Conservation (phyloP, 2,113 vertebrate species). For the Tyto alba region DNA sequence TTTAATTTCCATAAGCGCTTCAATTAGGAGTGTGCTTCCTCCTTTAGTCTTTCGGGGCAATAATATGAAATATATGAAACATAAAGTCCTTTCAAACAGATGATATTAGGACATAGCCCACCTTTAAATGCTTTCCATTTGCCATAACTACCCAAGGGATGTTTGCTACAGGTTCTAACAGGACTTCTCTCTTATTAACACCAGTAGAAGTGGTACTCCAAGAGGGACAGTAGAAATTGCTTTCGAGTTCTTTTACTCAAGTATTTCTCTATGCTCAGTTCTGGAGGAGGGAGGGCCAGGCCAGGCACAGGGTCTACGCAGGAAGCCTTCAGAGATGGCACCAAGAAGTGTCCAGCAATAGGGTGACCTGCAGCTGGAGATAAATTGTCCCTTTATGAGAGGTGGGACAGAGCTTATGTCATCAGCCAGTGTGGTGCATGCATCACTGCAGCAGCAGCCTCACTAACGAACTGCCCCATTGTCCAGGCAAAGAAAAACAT, state of each 20-base stretch:
- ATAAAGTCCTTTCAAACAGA: neutral
- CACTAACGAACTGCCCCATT: neutral
- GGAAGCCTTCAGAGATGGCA: neutral
- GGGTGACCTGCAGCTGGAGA: neutral
- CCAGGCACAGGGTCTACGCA: neutral
- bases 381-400: neutral
- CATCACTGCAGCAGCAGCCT: neutral
- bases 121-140: neutral
- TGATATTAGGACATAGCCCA: neutral
- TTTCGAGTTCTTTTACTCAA: neutral
- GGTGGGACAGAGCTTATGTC: neutral
- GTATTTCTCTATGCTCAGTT: neutral
- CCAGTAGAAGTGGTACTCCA: neutral
- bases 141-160: neutral
- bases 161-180: neutral
- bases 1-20: constrained; percentile 26
- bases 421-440: neutral
- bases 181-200: neutral
- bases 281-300: neutral
- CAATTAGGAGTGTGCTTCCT: neutral
- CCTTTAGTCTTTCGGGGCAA: neutral
- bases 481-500: neutral
- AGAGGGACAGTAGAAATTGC: neutral
- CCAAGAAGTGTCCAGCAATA: neutral
- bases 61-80: neutral